These are phyloP conservation scores for Yponomeuta malinellus DNA, from an alignment of 2,888 invertebrate species.

Conservation along the genomic window DNA sequence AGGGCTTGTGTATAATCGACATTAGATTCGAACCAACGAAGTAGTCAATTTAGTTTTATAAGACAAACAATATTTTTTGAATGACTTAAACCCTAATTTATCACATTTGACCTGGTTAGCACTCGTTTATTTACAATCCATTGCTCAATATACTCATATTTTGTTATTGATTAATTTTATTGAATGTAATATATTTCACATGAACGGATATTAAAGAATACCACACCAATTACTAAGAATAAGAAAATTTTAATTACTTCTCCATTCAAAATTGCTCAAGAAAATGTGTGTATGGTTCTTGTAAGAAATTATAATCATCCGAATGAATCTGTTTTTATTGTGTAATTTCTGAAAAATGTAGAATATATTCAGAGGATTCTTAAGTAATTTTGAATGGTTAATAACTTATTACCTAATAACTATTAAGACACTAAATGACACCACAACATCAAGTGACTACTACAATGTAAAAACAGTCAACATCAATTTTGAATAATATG, in stretches of 20 bases:
- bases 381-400: slow-evolving; percentile 22
- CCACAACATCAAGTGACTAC: slow-evolving; percentile 77
- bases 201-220: slow-evolving; percentile 67
- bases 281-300: background rate
- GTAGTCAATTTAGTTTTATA: background rate
- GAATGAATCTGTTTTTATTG: background rate
- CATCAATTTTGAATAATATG: slow-evolving; percentile 74
- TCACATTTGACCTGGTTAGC: slow-evolving; percentile 72
- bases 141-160: slow-evolving; percentile 58
- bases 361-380: background rate
- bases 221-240: slow-evolving; percentile 71
- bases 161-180: slow-evolving; percentile 48
- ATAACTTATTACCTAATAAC: slow-evolving; percentile 53
- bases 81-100: slow-evolving; percentile 63
- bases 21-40: background rate
- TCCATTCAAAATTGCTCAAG: slow-evolving; percentile 56
- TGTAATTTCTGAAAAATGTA: slow-evolving; percentile 19
- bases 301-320: background rate
- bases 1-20: background rate
- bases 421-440: slow-evolving; percentile 75
- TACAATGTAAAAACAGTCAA: slow-evolving; percentile 77
- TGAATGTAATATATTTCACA: slow-evolving; percentile 57
- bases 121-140: slow-evolving; percentile 62
- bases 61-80: slow-evolving; percentile 3
- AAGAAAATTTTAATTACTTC: slow-evolving; percentile 65